These are phyloP conservation scores for Bicyclus anynana DNA, from an alignment of 1,140 invertebrate genomes.

Conservation along the genomic window DNA sequence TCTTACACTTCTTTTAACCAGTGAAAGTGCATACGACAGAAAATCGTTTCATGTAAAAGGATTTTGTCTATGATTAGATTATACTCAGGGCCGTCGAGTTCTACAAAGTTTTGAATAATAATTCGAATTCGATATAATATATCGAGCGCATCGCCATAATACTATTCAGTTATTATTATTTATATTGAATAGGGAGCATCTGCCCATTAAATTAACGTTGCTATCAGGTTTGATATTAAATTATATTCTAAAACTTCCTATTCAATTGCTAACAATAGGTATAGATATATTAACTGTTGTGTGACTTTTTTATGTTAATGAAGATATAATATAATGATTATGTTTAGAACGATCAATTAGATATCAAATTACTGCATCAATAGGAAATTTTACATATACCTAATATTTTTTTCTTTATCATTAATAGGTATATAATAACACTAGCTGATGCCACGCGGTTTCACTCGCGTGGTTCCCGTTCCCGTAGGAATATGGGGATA, in stretches of 20 bases:
- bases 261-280: neutral
- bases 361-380: too few species aligned
- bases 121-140: conserved; percentile 27
- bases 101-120: conserved; percentile 29
- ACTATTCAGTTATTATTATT: conserved; percentile 6
- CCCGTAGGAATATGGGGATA: too few species aligned
- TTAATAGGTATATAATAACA: too few species aligned
- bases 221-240: neutral
- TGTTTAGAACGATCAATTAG: too few species aligned
- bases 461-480: too few species aligned
- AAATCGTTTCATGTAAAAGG: conserved; percentile 15
- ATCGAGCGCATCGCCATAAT: conserved; percentile 25
- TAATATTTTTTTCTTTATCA: too few species aligned
- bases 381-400: too few species aligned
- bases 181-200: neutral
- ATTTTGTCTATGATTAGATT: conserved; percentile 16
- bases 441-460: too few species aligned
- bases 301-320: too few species aligned
- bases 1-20: too few species aligned
- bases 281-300: too few species aligned
- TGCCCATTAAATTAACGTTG: neutral
- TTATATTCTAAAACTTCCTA: neutral
- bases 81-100: conserved; percentile 31
- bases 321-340: too few species aligned
- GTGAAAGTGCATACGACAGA: neutral